A percentile compares a stretch with the other conserved stretches of the same genome.
These are phyloP conservation scores for Lasioglossum pauxillum DNA, from an alignment of 2,888 invertebrate species.

Conservation along the genomic window DNA sequence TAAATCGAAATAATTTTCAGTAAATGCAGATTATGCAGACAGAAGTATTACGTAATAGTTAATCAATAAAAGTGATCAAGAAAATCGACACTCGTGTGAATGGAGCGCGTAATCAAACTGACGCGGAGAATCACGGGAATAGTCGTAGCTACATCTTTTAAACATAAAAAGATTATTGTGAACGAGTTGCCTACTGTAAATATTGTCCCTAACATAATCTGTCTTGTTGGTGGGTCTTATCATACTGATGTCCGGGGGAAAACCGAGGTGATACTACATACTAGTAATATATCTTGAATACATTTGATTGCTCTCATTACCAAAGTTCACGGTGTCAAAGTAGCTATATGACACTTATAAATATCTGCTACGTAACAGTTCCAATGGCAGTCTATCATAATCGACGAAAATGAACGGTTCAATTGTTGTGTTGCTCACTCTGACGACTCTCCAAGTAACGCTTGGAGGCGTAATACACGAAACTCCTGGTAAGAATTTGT, in stretches of 20 bases:
- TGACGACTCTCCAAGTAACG: background rate
- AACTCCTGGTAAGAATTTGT: conserved; percentile 26
- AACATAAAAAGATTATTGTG: background rate
- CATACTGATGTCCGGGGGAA: background rate
- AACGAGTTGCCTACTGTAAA: too few relatives aligned
- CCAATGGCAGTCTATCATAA: conserved; percentile 2
- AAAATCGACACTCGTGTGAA: background rate
- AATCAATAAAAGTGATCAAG: background rate
- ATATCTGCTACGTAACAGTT: background rate
- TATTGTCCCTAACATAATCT: background rate
- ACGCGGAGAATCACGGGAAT: background rate
- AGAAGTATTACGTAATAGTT: background rate
- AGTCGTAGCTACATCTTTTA: background rate
- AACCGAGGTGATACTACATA: background rate
- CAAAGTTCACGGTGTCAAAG: conserved; percentile 31
- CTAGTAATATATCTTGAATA: background rate
- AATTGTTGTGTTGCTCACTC: background rate
- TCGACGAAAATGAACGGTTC: conserved; percentile 29
- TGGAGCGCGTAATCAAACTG: background rate
- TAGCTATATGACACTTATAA: conserved; percentile 2
- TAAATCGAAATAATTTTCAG: background rate
- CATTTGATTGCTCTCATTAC: background rate
- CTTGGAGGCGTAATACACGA: background rate
- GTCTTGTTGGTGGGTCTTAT: background rate
- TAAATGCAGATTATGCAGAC: background rate